A percentile compares a stretch with the other conserved stretches of the same genome.
phyloP scores from a whole-genome alignment of 2,888 invertebrate species.

The Pardosa pseudoannulata region DNA sequence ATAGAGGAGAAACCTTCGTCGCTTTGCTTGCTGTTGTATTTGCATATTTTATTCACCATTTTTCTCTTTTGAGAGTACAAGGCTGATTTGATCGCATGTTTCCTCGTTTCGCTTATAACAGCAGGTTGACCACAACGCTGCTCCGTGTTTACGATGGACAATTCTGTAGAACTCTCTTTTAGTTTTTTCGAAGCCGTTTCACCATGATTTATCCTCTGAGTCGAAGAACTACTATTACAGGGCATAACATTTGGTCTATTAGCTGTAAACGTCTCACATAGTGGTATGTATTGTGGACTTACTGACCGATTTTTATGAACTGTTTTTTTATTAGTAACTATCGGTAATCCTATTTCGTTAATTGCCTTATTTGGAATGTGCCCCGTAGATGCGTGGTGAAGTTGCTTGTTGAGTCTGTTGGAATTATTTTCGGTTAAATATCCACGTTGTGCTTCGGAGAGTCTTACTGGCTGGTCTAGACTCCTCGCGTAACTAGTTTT shows the following conservation, averaged over 20 bases:
- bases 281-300: conserved; percentile 59
- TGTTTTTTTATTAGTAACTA: neutral
- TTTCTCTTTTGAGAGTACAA: conserved; percentile 44
- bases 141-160: neutral
- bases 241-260: neutral
- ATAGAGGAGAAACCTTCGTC: conserved; percentile 63
- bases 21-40: conserved; percentile 50
- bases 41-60: conserved; percentile 44
- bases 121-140: neutral
- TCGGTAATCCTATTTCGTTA: conserved; percentile 55
- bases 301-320: conserved; percentile 17
- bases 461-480: neutral
- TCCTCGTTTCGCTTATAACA: conserved; percentile 8
- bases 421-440: no score
- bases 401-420: neutral
- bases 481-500: neutral
- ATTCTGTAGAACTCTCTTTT: neutral
- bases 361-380: conserved; percentile 52
- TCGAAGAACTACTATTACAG: no score
- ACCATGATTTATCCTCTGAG: no score
- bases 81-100: conserved; percentile 31
- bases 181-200: no score
- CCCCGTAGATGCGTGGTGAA: neutral
- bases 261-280: conserved; percentile 28
- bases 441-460: no score